Percentiles rank a stretch among this genome's conserved stretches.
Conservation (phyloP, 2,888 invertebrate species). For the Thymelicus lineola region DNA sequence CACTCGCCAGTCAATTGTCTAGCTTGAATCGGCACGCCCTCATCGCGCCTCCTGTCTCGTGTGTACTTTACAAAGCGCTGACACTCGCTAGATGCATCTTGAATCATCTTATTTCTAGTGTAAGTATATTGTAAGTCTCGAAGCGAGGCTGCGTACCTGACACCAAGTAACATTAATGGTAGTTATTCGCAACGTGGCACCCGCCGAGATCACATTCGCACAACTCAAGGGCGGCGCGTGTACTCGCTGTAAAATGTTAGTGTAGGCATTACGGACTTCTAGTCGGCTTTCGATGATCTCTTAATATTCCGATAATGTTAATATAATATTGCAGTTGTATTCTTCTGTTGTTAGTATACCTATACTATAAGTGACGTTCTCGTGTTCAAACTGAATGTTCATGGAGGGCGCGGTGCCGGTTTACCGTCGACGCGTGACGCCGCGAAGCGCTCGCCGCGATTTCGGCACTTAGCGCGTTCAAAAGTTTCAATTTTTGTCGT, state of each 20-base stretch:
- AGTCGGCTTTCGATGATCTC: slow-evolving; percentile 83
- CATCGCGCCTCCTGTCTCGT: slow-evolving; percentile 45
- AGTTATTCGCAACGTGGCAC: slow-evolving; percentile 45
- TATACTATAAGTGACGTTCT: slow-evolving; percentile 64
- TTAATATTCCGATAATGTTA: slow-evolving; percentile 71
- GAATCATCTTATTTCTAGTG: slow-evolving; percentile 61
- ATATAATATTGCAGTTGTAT: slow-evolving; percentile 70
- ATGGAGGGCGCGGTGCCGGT: slow-evolving; percentile 40
- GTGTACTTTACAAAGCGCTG: slow-evolving; percentile 59
- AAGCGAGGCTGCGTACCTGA: slow-evolving; percentile 77
- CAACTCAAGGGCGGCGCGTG: slow-evolving; percentile 48
- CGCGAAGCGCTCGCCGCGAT: slow-evolving; percentile 30
- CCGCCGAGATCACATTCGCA: slow-evolving; percentile 55
- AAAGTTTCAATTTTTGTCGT: slow-evolving; percentile 69
- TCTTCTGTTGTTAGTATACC: slow-evolving; percentile 69
- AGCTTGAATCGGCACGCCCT: slow-evolving; percentile 57
- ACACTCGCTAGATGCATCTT: slow-evolving; percentile 72
- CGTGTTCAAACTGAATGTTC: slow-evolving; percentile 62
- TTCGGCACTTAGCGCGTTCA: slow-evolving; percentile 51
- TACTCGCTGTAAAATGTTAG: slow-evolving; percentile 66
- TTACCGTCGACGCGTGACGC: neutral
- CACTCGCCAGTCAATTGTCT: slow-evolving; percentile 74
- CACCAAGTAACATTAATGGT: slow-evolving; percentile 69
- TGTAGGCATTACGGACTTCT: slow-evolving; percentile 79
- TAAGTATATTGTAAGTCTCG: slow-evolving; percentile 65